Evolutionary conservation across 2,113 vertebrate genomes (phyloP).

Genomic region (Notarius lentiginosus): DNA sequence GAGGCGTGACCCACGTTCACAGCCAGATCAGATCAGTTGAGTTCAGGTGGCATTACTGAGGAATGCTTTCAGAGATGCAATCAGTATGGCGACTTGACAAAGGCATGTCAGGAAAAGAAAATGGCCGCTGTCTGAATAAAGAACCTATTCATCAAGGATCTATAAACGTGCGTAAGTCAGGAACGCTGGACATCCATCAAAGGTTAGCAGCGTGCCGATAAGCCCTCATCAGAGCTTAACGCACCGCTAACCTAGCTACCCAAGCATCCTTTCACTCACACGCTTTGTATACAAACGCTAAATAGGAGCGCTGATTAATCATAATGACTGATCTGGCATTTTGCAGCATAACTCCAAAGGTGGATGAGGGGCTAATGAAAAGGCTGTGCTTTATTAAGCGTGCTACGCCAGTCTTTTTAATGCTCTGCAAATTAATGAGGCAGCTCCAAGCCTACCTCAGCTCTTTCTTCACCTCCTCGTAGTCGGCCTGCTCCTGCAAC

Average conservation of each 20-base stretch:
- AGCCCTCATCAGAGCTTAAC: conserved; percentile 3
- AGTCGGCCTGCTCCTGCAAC: conserved; percentile 92
- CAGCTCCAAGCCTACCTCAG: conserved; percentile 79
- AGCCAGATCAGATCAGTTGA: conserved; percentile 25
- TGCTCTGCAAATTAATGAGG: neutral
- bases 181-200: conserved; percentile 53
- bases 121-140: neutral
- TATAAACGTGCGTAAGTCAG: conserved; percentile 26
- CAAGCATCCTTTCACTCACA: conserved; percentile 34
- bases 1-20: neutral
- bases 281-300: neutral
- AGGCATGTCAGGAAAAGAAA: neutral
- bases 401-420: neutral
- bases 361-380: conserved; percentile 23
- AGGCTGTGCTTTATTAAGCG: conserved; percentile 1
- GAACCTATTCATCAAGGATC: conserved; percentile 27
- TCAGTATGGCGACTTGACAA: neutral
- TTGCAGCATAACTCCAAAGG: neutral
- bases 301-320: conserved; percentile 20
- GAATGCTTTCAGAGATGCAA: conserved; percentile 21
- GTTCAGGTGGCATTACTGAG: conserved; percentile 17
- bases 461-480: conserved; percentile 98
- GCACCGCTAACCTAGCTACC: neutral
- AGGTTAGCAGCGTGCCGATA: conserved; percentile 40
- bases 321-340: conserved; percentile 31